Percentiles rank a stretch among this genome's conserved stretches.
phyloP scores from a whole-genome alignment of 2,888 invertebrate species.

The Bugula neritina region DNA sequence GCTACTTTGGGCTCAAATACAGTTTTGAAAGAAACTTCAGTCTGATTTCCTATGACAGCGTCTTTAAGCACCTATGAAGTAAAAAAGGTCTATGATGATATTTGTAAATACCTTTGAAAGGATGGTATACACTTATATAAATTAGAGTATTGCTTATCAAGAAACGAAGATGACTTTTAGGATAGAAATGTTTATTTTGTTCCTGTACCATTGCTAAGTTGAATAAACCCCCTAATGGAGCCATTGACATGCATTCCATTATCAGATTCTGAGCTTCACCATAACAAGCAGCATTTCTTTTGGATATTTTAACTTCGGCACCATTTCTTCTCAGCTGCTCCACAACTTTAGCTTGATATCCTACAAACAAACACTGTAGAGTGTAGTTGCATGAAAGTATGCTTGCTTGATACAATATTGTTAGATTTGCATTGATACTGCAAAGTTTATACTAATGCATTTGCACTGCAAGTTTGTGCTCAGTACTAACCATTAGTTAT shows the following conservation, averaged over 20 bases:
- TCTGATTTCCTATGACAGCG: constrained; percentile 79
- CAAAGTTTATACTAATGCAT: too few relatives aligned
- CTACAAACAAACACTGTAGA: constrained; percentile 53
- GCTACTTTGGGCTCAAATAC: constrained; percentile 78
- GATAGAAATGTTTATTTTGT: too few relatives aligned
- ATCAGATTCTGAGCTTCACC: constrained; percentile 68
- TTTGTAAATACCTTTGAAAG: too few relatives aligned
- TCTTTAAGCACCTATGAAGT: constrained; percentile 68
- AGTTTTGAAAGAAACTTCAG: constrained; percentile 67
- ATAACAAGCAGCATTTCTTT: constrained; percentile 65
- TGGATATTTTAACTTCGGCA: constrained; percentile 64
- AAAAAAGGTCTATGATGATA: not conserved
- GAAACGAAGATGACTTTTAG: too few relatives aligned
- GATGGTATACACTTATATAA: too few relatives aligned
- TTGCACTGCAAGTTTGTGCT: too few relatives aligned
- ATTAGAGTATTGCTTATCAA: too few relatives aligned
- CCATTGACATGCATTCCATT: constrained; percentile 59
- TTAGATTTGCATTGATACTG: too few relatives aligned
- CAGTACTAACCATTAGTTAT: constrained; percentile 67
- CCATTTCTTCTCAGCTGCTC: constrained; percentile 60
- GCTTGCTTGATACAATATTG: too few relatives aligned
- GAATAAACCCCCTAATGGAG: constrained; percentile 79
- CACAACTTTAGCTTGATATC: constrained; percentile 83
- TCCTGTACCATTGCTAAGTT: constrained; percentile 88
- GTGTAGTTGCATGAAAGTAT: too few relatives aligned